Evolutionary conservation across 2,888 invertebrate genomes (phyloP).

Genomic region (Drosophila melanocephala): DNA sequence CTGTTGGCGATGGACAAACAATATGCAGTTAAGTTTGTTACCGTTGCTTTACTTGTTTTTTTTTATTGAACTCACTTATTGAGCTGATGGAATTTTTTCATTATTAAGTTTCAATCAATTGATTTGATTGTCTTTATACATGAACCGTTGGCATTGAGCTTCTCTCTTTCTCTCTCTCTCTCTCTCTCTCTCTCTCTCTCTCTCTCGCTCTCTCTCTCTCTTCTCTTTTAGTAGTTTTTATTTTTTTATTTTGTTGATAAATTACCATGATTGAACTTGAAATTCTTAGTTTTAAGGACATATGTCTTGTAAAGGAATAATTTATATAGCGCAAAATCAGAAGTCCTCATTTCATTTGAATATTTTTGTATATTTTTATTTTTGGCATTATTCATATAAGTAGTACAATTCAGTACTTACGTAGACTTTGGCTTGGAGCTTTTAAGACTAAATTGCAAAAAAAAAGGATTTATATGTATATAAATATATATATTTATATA

Average conservation of each 20-base stretch:
- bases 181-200: neutral
- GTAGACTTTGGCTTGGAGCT: conserved; percentile 46
- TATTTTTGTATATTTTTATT: conserved; percentile 50
- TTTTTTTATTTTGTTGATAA: neutral
- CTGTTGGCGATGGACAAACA: too few species aligned
- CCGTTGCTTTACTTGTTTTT: too few species aligned
- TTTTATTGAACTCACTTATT: too few species aligned
- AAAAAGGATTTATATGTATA: conserved; percentile 25
- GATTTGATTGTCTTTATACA: neutral
- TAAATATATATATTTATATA: conserved; percentile 22
- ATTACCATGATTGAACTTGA: neutral
- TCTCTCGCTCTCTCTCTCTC: neutral
- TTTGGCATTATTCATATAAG: conserved; percentile 39
- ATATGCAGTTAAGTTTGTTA: neutral
- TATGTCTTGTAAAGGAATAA: neutral
- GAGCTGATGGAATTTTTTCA: too few species aligned
- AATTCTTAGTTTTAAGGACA: neutral
- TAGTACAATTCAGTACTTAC: conserved; percentile 40
- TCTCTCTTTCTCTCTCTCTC: too few species aligned
- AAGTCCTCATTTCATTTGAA: neutral
- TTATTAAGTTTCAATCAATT: too few species aligned
- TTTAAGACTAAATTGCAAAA: conserved; percentile 40
- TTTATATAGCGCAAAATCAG: neutral
- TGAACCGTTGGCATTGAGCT: neutral
- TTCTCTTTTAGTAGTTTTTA: neutral